Base-by-base conservation (phyloP, 2,797 vertebrate genomes). In the Denticeps clupeoides region DNA sequence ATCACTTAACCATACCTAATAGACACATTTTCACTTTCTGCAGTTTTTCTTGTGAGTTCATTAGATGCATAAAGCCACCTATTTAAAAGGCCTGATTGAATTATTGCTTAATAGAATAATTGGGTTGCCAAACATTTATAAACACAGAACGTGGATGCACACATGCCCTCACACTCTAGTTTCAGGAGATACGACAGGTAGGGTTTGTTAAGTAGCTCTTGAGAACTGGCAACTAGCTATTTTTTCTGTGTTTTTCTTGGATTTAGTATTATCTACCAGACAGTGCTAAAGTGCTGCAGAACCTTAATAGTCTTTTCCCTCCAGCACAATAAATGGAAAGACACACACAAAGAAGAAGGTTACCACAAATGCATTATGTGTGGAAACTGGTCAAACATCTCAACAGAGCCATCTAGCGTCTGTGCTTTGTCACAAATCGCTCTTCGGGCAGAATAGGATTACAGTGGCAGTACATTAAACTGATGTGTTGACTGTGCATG, bases 1-100 rank as follows among this genome's bases (percentile, higher is more conserved):
- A 72, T 79, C 78, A 82, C 79, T 84, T 82, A 80, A 65, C 72
- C 57, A 58, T 76, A 67, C 63, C 74, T 82, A 77, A 78, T 53
- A 37, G 59, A 54, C 35, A 35, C 47, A 29, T 53, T 69, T 74
- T 73, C 56, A 69, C 53, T 64, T 59, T 53, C 50, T 50, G 26
- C 47, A 4, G 51, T 64, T 71, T n/a, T 71, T 62, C 44, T 67
- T 67, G 50, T 45, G 37, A 37, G 25, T 43, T 62, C 27, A 51
- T 55, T 62, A 51, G 68, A 70, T 58, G 49, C 43, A 47, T 53
- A 54, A 60, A 63, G 52, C 29, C 25, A 48, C 32, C 26, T 18
- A 41, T 46, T 41, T 42, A 45, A 53, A 49, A 15, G 35, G 35
- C 12, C 23, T 44, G 55, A 65, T 66, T 65, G 55, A 74, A 75